A percentile compares a stretch with the other conserved stretches of the same genome.
Conservation (phyloP, 2,888 invertebrate species). For the Drosophila prostipennis region DNA sequence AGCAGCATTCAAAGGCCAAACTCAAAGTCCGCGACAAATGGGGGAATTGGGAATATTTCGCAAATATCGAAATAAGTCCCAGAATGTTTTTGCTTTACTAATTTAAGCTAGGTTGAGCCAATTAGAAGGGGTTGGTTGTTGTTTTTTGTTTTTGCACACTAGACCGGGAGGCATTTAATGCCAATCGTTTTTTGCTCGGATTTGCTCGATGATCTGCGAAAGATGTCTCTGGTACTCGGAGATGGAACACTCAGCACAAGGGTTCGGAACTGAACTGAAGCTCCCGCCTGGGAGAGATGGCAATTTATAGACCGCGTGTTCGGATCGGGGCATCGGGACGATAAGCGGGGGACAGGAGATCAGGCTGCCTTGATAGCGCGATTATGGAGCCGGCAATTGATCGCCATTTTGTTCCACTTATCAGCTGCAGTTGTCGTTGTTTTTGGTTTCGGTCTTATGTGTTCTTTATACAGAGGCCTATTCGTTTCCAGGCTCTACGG, state of each 20-base stretch:
- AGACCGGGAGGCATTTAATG: slow-evolving; percentile 26
- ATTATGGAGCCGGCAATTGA: slow-evolving; percentile 21
- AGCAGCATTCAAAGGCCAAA: slow-evolving; percentile 60
- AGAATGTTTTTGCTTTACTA: background rate
- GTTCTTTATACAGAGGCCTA: slow-evolving; percentile 1
- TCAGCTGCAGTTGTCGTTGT: slow-evolving; percentile 31
- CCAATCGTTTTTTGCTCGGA: slow-evolving; percentile 12
- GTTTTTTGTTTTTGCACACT: background rate
- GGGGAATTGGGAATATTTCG: slow-evolving; percentile 25
- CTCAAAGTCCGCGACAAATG: slow-evolving; percentile 4
- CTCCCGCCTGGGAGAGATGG: slow-evolving; percentile 18
- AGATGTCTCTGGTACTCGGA: slow-evolving; percentile 23
- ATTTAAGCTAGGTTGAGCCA: slow-evolving; percentile 16
- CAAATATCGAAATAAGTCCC: slow-evolving; percentile 12
- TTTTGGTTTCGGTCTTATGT: slow-evolving; percentile 26
- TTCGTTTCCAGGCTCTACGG: slow-evolving; percentile 20
- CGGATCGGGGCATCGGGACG: slow-evolving; percentile 14
- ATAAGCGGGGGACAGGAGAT: slow-evolving; percentile 36
- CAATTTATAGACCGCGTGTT: slow-evolving; percentile 61
- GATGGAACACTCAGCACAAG: slow-evolving; percentile 34
- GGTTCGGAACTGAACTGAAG: slow-evolving; percentile 70
- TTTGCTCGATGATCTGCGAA: slow-evolving; percentile 31
- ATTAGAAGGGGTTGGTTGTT: slow-evolving; percentile 1
- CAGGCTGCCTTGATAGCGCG: slow-evolving; percentile 42
- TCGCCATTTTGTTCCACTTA: slow-evolving; percentile 49